Evolutionary conservation across 2,797 vertebrate species (phyloP).

Genomic region (Etheostoma perlongum): DNA sequence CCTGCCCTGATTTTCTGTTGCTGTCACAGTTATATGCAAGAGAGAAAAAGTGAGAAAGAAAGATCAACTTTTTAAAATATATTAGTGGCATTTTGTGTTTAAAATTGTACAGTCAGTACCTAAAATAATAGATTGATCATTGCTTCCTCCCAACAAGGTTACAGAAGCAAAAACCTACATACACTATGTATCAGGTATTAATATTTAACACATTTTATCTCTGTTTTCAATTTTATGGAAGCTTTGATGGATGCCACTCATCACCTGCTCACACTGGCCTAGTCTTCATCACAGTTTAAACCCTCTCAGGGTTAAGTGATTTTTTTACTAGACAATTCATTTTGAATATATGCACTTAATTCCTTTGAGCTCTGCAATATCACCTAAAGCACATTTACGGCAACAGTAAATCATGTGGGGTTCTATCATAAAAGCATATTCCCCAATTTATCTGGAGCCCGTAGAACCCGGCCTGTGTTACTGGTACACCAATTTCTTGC

Average conservation of each 20-base stretch:
- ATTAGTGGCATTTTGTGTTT: not conserved
- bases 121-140: not conserved
- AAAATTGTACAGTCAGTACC: not conserved
- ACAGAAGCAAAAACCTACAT: not conserved
- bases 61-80: not conserved
- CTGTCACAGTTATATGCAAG: not conserved
- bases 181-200: not conserved
- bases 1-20: not conserved
- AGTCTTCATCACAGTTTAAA: conserved; percentile 45
- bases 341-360: conserved; percentile 51
- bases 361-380: conserved; percentile 56
- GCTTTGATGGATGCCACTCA: conserved; percentile 35
- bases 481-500: conserved; percentile 31
- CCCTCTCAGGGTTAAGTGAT: conserved; percentile 42
- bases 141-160: not conserved
- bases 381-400: conserved; percentile 60
- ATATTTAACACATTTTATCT: conserved; percentile 9
- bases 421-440: conserved; percentile 53
- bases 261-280: conserved; percentile 23
- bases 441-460: conserved; percentile 39
- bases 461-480: conserved; percentile 18
- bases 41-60: not conserved
- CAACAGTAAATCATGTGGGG: conserved; percentile 54
- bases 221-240: conserved; percentile 1
- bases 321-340: conserved; percentile 64